These are phyloP conservation scores for Caerostris darwini DNA, from an alignment of 1,140 invertebrate species.

Conservation along the genomic window DNA sequence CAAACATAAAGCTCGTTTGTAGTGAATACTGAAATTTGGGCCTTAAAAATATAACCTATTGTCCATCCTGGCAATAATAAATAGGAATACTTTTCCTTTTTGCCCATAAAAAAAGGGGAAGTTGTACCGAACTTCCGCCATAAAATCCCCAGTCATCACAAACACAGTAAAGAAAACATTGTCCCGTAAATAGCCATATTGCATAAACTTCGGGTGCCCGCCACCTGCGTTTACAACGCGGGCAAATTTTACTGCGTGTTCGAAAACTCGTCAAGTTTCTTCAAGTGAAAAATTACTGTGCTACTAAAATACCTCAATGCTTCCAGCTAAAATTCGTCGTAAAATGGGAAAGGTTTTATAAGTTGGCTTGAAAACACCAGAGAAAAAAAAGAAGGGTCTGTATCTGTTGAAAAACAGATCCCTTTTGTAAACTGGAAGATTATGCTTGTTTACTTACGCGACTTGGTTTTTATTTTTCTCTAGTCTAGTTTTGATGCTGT, in stretches of 20 bases:
- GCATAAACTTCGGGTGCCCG: not conserved
- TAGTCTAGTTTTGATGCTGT: too few relatives aligned
- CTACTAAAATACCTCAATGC: not conserved
- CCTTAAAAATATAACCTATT: too few relatives aligned
- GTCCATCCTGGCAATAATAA: too few relatives aligned
- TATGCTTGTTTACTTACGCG: not conserved
- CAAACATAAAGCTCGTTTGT: too few relatives aligned
- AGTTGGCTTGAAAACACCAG: not conserved
- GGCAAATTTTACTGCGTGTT: slow-evolving; percentile 43
- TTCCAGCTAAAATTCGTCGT: not conserved
- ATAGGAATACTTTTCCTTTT: not conserved
- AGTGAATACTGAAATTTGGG: too few relatives aligned
- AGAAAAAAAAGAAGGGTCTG: not conserved
- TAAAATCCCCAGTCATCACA: not conserved
- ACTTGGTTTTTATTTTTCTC: not conserved
- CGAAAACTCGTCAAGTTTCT: slow-evolving; percentile 31
- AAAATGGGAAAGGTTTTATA: not conserved
- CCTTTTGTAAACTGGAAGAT: not conserved
- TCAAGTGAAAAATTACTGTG: slow-evolving; percentile 39
- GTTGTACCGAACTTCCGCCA: not conserved
- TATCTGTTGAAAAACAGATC: not conserved
- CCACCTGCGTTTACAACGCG: not conserved
- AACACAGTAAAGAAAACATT: not conserved
- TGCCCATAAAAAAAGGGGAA: not conserved
- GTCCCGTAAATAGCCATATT: slow-evolving; percentile 5